These are phyloP conservation scores for Operophtera brumata DNA, from an alignment of 2,888 invertebrate genomes.

Conservation along the genomic window DNA sequence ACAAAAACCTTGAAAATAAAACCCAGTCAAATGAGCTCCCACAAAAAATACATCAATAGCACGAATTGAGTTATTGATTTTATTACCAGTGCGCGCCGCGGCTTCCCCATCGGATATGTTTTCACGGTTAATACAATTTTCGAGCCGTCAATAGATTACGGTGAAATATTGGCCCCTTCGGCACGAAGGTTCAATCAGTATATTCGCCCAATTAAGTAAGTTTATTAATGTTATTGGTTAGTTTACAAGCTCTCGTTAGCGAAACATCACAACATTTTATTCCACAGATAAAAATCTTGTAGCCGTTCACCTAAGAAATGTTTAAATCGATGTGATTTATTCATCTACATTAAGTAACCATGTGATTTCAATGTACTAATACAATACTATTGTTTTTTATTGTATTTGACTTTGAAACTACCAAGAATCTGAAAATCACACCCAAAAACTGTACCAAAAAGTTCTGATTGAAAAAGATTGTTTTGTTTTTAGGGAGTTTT, in stretches of 20 bases:
- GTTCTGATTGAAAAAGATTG: too few relatives aligned
- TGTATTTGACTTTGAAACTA: too few relatives aligned
- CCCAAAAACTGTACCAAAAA: too few relatives aligned
- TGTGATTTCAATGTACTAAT: too few relatives aligned
- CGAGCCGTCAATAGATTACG: constrained; percentile 16
- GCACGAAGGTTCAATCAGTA: constrained; percentile 6
- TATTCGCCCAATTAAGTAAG: background rate
- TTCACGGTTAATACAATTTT: constrained; percentile 21
- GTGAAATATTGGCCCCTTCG: constrained; percentile 13
- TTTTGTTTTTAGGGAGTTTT: too few relatives aligned
- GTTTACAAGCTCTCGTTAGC: background rate
- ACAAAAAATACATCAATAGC: constrained; percentile 24
- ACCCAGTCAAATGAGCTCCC: constrained; percentile 7
- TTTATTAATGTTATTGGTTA: background rate
- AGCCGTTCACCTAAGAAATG: too few relatives aligned
- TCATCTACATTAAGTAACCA: too few relatives aligned
- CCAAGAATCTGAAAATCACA: too few relatives aligned
- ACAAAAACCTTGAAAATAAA: too few relatives aligned
- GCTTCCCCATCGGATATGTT: constrained; percentile 14
- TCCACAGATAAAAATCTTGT: too few relatives aligned
- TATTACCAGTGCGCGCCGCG: constrained; percentile 14
- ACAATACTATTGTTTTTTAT: too few relatives aligned
- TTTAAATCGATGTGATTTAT: too few relatives aligned
- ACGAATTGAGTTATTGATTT: constrained; percentile 20
- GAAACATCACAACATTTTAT: background rate